phyloP scores from a whole-genome alignment of 1,140 invertebrate species.

The Drosophila sulfurigaster region DNA sequence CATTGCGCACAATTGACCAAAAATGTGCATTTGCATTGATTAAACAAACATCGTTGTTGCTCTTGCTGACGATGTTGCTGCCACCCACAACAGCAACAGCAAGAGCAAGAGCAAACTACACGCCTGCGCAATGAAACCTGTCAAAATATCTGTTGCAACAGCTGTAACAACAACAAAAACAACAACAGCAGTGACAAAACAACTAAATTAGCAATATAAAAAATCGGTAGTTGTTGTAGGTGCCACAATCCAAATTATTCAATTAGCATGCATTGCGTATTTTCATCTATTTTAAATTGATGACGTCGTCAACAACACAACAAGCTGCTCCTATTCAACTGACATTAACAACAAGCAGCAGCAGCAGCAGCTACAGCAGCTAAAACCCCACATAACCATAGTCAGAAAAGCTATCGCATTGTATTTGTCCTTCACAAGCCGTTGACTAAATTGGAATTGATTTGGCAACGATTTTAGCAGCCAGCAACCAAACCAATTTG shows the following conservation, averaged over 20 bases:
- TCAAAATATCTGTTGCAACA: slow-evolving; percentile 68
- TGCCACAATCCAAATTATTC: slow-evolving; percentile 82
- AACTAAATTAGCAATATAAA: slow-evolving; percentile 69
- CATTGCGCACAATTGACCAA: slow-evolving; percentile 69
- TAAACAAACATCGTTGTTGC: slow-evolving; percentile 37
- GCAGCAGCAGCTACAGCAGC: neutral
- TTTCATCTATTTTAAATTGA: slow-evolving; percentile 80
- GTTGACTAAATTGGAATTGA: slow-evolving; percentile 81
- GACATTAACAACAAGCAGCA: neutral
- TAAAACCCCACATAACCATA: slow-evolving; percentile 30
- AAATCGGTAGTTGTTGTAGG: slow-evolving; percentile 65
- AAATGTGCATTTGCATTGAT: slow-evolving; percentile 82
- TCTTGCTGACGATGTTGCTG: slow-evolving; percentile 18
- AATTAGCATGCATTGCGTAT: slow-evolving; percentile 83
- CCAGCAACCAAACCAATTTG: slow-evolving; percentile 44
- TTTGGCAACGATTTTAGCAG: slow-evolving; percentile 70
- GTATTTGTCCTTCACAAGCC: slow-evolving; percentile 72
- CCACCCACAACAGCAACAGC: slow-evolving; percentile 48
- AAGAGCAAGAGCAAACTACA: slow-evolving; percentile 10
- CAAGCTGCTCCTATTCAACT: slow-evolving; percentile 60
- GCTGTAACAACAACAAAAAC: slow-evolving; percentile 36
- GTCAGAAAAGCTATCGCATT: slow-evolving; percentile 33
- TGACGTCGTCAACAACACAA: slow-evolving; percentile 60
- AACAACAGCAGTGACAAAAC: slow-evolving; percentile 47
- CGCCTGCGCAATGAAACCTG: slow-evolving; percentile 58